Base-by-base conservation (phyloP, 2,113 vertebrate species). In the Sinocyclocheilus grahami region DNA sequence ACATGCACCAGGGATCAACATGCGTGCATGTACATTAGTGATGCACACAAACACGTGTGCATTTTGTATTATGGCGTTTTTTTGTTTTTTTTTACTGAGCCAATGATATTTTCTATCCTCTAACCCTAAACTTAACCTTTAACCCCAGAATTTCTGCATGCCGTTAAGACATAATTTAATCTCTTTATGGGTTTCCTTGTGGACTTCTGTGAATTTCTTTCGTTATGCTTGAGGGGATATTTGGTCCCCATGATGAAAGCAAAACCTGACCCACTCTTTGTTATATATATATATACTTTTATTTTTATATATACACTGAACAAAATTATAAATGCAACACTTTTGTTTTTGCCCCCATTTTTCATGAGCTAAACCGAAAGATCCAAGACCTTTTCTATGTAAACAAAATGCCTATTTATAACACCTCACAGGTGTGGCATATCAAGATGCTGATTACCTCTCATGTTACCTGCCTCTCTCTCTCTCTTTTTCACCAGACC, bases 1-100 rank as follows among this genome's bases (percentile, higher is more conserved):
- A 83, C 67, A 65, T 60, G 13, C 53, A 78, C 72, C 46, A 71
- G 77, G n/a, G 58, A 27, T 46, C 67, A 84, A 55, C 27, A 33
- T 18, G 53, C 48, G 39, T 39, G 42, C 5, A 39, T 27, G 53
- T 67, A 39, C 58, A 77, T 48, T 78, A 9, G 10, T 42, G 37
- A 67, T 16, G 51, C 62, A 51, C 24, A 82, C 62, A 67, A n/a
- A 48, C 39, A 20, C 16, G 58, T 13, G 46, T 78, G 39, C 12
- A 24, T 75, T 48, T 60, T 22, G 18, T 7, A 60, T 60, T 46
- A 75, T n/a, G 39, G 46, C 0, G 9, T 11, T 13, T n/a, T 9
- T 9, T 9, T 8, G 8, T 0, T 42, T 42, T 46, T 46, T 46
- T 10, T 46, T 6, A 39, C 11, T 75, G 3, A 14, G 39, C 11